Conservation (phyloP, 1,140 invertebrate species). For the Diorhabda sublineata region DNA sequence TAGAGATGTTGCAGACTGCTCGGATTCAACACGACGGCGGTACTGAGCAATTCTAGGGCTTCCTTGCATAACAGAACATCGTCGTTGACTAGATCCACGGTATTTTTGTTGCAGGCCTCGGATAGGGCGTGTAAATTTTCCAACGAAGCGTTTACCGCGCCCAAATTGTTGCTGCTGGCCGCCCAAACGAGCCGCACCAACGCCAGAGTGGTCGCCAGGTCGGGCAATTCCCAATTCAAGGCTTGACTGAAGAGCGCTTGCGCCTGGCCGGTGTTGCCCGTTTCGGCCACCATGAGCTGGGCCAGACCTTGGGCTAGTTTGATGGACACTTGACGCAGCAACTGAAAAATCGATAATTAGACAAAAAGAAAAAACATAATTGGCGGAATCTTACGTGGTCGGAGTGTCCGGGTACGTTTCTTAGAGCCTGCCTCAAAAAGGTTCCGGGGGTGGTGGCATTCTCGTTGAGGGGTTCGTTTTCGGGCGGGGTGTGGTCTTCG, state of each 20-base stretch:
- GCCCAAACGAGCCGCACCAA: conserved; percentile 76
- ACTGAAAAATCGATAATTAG: conserved; percentile 37
- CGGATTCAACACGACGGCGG: conserved; percentile 81
- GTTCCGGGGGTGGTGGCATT: conserved; percentile 51
- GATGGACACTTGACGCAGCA: conserved; percentile 67
- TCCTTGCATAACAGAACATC: conserved; percentile 78
- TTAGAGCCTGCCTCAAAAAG: conserved; percentile 67
- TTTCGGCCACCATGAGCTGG: conserved; percentile 48
- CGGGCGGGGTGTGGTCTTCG: conserved; percentile 51
- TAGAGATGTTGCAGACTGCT: conserved; percentile 69
- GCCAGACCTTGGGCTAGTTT: conserved; percentile 71
- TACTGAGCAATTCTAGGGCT: conserved; percentile 86
- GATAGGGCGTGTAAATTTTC: conserved; percentile 59
- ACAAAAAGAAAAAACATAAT: conserved; percentile 12
- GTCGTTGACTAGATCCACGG: conserved; percentile 50
- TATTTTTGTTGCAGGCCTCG: conserved; percentile 52
- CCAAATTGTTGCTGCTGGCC: conserved; percentile 66
- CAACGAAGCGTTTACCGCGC: conserved; percentile 60
- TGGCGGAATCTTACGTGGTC: conserved; percentile 49
- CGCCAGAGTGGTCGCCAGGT: conserved; percentile 63
- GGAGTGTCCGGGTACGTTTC: conserved; percentile 64
- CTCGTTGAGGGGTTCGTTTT: conserved; percentile 45
- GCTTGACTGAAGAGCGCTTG: conserved; percentile 51
- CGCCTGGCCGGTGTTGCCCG: conserved; percentile 36
- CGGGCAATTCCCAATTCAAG: conserved; percentile 61